Evolutionary conservation across 2,113 vertebrate genomes (phyloP).

Genomic region (Gallinago paraguaiae): DNA sequence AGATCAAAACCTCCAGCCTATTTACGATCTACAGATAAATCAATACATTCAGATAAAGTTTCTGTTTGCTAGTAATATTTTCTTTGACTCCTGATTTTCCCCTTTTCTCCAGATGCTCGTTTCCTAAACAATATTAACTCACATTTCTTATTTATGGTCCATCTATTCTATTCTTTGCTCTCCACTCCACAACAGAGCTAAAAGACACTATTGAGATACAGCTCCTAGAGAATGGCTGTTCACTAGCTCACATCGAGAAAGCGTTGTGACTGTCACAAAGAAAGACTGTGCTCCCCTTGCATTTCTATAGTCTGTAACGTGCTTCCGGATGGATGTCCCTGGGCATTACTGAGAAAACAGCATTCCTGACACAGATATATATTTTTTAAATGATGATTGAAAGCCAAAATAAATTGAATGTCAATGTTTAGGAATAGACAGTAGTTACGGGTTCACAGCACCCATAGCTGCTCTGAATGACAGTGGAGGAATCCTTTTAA

Average conservation of each 20-base stretch:
- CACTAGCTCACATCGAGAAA: background rate
- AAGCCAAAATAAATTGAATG: conserved; percentile 41
- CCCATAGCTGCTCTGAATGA: background rate
- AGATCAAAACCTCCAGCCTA: background rate
- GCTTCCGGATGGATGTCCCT: background rate
- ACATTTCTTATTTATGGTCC: background rate
- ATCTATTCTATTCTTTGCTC: background rate
- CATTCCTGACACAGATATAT: conserved; percentile 13
- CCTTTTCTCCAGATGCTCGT: background rate
- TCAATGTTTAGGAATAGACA: conserved; percentile 17
- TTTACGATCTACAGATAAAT: background rate
- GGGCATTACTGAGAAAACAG: conserved; percentile 27
- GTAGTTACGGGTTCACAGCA: background rate
- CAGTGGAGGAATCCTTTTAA: background rate
- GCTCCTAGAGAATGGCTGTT: conserved; percentile 5
- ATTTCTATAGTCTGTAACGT: background rate
- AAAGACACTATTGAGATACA: background rate
- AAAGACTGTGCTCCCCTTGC: background rate
- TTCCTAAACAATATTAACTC: conserved; percentile 22
- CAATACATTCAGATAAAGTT: background rate
- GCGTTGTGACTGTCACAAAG: background rate
- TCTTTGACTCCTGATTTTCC: background rate
- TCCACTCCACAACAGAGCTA: background rate
- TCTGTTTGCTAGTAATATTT: background rate
- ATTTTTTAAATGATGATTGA: conserved; percentile 43